phyloP scores from a whole-genome alignment of 92 coral and sea anemone genomes.

The Actinernus sp. region DNA sequence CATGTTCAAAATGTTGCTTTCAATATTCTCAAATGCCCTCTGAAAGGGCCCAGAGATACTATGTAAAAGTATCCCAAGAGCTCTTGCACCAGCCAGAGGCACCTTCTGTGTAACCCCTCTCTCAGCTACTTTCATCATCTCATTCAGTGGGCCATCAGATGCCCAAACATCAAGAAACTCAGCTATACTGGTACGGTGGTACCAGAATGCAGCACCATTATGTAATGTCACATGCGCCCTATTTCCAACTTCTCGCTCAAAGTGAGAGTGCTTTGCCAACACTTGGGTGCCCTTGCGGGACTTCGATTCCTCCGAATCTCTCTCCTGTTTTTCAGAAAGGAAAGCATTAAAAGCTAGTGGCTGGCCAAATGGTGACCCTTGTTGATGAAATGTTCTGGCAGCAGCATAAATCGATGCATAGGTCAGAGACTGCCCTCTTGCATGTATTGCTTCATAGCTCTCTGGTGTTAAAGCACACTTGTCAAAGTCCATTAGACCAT shows the following conservation, averaged over 20 bases:
- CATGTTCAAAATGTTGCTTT: too few relatives aligned
- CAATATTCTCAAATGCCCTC: too few relatives aligned
- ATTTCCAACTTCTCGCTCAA: conserved; percentile 15
- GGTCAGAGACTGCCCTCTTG: not conserved
- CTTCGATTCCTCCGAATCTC: not conserved
- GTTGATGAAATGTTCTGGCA: not conserved
- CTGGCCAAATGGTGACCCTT: not conserved
- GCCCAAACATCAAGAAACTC: not conserved
- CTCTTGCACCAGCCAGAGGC: not conserved
- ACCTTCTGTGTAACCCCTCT: not conserved
- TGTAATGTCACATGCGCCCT: conserved; percentile 22
- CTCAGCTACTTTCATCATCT: too few relatives aligned
- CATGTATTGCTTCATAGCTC: not conserved
- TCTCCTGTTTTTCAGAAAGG: not conserved
- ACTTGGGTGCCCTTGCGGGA: conserved; percentile 23
- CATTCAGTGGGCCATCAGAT: too few relatives aligned
- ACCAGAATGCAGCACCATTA: conserved; percentile 19
- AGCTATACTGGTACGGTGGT: conserved; percentile 2
- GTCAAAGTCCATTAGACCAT: conserved; percentile 4
- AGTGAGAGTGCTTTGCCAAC: conserved; percentile 3
- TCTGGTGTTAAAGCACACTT: not conserved
- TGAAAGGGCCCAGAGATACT: not conserved
- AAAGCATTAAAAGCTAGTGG: not conserved
- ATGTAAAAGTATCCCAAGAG: not conserved
- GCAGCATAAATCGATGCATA: not conserved